Evolutionary conservation across 1,140 invertebrate genomes (phyloP), one percentile per base, ranked within the genome.

Genomic region (Limonius californicus): DNA sequence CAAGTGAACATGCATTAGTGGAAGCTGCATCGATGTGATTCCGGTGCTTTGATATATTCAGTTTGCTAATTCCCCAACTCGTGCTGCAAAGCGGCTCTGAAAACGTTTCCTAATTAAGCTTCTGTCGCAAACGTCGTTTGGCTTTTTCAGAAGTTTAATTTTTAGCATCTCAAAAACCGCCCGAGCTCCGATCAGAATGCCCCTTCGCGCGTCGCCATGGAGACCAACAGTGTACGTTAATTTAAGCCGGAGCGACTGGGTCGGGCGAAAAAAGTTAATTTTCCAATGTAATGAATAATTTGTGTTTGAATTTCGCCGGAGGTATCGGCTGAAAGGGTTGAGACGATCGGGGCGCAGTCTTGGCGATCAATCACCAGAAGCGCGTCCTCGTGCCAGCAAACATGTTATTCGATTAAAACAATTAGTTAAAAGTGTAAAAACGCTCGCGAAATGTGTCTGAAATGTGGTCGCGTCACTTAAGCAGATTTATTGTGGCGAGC

Each of bases 31-130:
- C 43, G 43, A n/a, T 14, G 6, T 50, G 45, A 39, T 18, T 4
- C 14, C n/a, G 45, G 3, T 21, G 63, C 62, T 64, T 64, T 64
- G 65, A 60, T 64, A 60, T 61, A 63, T 61, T 64, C 65, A 64
- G 63, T 59, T 45, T 54, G 67, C 68, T 72, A 73, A 73, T 73
- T 73, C 72, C 58, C 69, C 65, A 63, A 56, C 66, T 66, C 67
- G 70, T 75, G 72, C 74, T 75, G 74, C 72, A 72, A 67, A 72
- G 68, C 67, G 65, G 69, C 70, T 68, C 69, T 68, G 70, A 72
- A 74, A 76, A 74, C 73, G 75, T 74, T 76, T 75, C 72, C 75
- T 76, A 76, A 76, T 76, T 76, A 76, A 76, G 75, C 75, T 71
- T 75, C 74, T 76, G 75, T 76, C 74, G 74, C 74, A 75, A 74